Percentiles rank a stretch among this genome's conserved stretches.
These are phyloP conservation scores for Panagrolaimus sp. DNA, from an alignment of 1,140 invertebrate species.

Conservation along the genomic window DNA sequence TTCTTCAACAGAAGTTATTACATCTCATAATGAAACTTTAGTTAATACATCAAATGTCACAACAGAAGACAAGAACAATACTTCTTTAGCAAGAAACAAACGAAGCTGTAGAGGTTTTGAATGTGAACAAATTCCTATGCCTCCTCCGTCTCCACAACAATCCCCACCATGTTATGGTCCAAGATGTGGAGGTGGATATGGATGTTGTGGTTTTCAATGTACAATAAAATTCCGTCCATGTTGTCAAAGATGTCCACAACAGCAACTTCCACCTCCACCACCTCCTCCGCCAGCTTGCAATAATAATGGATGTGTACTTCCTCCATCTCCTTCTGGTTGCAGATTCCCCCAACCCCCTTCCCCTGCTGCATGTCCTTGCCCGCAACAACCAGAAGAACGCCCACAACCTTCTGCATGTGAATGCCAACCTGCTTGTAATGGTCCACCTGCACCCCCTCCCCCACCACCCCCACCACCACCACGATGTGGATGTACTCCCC, in stretches of 20 bases:
- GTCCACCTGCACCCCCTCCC: not conserved
- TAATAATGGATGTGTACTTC: not conserved
- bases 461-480: not conserved
- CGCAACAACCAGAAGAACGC: not conserved
- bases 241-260: not conserved
- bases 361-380: not conserved
- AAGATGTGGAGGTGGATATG: not conserved
- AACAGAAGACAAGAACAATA: not conserved
- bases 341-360: not conserved
- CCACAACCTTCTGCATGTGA: not conserved
- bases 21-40: conserved; percentile 3
- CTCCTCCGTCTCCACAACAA: not conserved
- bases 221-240: not conserved
- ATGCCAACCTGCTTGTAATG: not conserved
- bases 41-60: no score
- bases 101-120: not conserved
- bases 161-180: not conserved
- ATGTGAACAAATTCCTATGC: not conserved
- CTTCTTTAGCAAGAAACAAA: not conserved
- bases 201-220: not conserved
- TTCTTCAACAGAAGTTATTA: not conserved
- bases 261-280: not conserved
- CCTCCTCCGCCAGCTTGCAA: conserved; percentile 3
- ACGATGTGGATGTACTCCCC: not conserved
- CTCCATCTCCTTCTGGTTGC: not conserved